These are phyloP conservation scores for Bombus pyrosoma DNA, from an alignment of 1,140 invertebrate genomes.

Conservation along the genomic window DNA sequence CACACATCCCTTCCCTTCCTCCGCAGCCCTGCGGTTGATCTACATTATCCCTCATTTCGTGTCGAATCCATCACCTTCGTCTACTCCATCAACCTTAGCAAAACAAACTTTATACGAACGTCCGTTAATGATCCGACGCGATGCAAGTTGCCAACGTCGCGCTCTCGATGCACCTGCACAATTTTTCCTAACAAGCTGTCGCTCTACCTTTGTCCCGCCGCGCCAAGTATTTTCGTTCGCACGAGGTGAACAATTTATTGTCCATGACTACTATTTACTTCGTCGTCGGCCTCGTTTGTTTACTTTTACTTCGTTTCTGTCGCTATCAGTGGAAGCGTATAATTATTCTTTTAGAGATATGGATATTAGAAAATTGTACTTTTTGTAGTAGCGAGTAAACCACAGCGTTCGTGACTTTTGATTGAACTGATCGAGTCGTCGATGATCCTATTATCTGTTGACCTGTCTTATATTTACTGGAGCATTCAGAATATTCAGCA, in stretches of 20 bases:
- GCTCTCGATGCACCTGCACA: neutral
- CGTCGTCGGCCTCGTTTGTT: neutral
- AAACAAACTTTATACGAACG: slow-evolving; percentile 41
- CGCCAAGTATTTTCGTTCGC: neutral
- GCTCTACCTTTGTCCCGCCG: neutral
- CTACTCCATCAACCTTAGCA: slow-evolving; percentile 34
- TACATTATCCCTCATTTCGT: slow-evolving; percentile 53
- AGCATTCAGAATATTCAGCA: too few relatives aligned
- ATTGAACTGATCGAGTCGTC: too few relatives aligned
- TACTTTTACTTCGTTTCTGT: neutral
- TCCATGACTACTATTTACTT: neutral
- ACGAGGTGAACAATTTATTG: neutral
- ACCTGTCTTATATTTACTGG: too few relatives aligned
- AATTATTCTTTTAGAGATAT: neutral
- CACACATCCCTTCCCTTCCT: slow-evolving; percentile 28
- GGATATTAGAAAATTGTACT: neutral
- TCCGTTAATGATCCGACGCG: slow-evolving; percentile 26
- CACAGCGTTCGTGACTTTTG: too few relatives aligned
- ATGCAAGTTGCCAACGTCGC: neutral
- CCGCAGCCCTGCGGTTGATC: slow-evolving; percentile 40
- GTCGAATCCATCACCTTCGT: slow-evolving; percentile 53
- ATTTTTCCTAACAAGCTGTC: slow-evolving; percentile 15
- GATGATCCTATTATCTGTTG: too few relatives aligned
- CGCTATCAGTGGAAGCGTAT: neutral
- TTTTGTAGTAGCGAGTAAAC: neutral